These are phyloP conservation scores for Rhopalosiphum padi DNA, from an alignment of 1,140 invertebrate species.

Conservation along the genomic window DNA sequence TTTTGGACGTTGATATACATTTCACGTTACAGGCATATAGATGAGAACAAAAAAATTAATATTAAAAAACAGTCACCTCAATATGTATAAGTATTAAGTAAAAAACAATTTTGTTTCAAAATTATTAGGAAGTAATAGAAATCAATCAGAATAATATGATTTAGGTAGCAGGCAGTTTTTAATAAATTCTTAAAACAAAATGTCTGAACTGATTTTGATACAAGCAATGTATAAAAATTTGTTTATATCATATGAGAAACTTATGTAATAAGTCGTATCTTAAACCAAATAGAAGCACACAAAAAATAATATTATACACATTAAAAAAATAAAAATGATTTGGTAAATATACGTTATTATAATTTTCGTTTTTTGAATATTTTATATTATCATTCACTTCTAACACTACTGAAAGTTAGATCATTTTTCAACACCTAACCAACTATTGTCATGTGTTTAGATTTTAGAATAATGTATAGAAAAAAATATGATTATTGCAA, in stretches of 20 bases:
- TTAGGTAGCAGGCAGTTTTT: neutral
- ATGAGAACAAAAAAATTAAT: neutral
- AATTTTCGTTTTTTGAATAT: too few relatives aligned
- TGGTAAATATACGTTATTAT: neutral
- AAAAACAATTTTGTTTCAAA: neutral
- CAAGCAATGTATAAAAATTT: neutral
- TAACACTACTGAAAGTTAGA: too few relatives aligned
- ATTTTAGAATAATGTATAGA: too few relatives aligned
- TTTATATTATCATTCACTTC: too few relatives aligned
- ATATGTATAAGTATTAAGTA: too few relatives aligned
- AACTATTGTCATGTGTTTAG: too few relatives aligned
- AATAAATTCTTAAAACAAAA: neutral
- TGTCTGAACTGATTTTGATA: neutral
- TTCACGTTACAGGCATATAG: neutral
- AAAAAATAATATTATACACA: neutral
- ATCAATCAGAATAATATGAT: neutral
- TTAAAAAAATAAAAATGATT: too few relatives aligned
- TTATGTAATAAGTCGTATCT: neutral
- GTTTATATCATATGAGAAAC: neutral
- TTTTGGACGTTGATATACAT: neutral
- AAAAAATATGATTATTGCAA: too few relatives aligned
- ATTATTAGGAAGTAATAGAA: neutral
- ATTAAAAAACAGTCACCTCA: too few relatives aligned
- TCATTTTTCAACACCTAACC: too few relatives aligned
- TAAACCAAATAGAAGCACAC: neutral